phyloP scores from a whole-genome alignment of 2,888 invertebrate species.

The Venusia cambrica region DNA sequence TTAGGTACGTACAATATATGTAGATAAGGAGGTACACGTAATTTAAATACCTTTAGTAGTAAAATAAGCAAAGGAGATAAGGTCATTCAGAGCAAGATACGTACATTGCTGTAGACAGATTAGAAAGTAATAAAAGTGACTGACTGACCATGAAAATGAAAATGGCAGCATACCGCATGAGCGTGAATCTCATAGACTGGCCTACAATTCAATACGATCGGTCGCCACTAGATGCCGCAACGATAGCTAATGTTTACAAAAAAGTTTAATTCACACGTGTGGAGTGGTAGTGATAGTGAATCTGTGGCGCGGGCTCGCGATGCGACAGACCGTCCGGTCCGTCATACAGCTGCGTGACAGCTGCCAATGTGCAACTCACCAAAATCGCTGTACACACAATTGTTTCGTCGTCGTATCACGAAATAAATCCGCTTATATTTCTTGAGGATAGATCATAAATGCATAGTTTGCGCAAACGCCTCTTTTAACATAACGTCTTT shows the following conservation, averaged over 20 bases:
- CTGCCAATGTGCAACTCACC: conserved; percentile 52
- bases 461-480: conserved; percentile 11
- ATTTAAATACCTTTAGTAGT: no score
- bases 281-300: conserved; percentile 27
- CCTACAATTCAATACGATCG: no score
- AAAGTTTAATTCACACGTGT: conserved; percentile 30
- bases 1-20: no score
- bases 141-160: no score
- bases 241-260: conserved; percentile 24
- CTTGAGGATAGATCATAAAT: conserved; percentile 22
- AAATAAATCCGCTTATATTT: conserved; percentile 3
- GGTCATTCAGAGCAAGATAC: no score
- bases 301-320: conserved; percentile 44
- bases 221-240: conserved; percentile 45
- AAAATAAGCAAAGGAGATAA: no score
- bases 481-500: conserved; percentile 11
- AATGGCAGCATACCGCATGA: no score
- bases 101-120: no score
- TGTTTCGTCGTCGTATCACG: conserved; percentile 4
- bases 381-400: conserved; percentile 22
- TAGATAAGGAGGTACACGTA: no score
- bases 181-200: no score
- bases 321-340: conserved; percentile 11
- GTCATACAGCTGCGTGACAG: conserved; percentile 42
- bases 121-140: no score